Evolutionary conservation across 2,797 vertebrate genomes (phyloP), one percentile per base, ranked within the genome.

Genomic region (Phaenicophaeus curvirostris): DNA sequence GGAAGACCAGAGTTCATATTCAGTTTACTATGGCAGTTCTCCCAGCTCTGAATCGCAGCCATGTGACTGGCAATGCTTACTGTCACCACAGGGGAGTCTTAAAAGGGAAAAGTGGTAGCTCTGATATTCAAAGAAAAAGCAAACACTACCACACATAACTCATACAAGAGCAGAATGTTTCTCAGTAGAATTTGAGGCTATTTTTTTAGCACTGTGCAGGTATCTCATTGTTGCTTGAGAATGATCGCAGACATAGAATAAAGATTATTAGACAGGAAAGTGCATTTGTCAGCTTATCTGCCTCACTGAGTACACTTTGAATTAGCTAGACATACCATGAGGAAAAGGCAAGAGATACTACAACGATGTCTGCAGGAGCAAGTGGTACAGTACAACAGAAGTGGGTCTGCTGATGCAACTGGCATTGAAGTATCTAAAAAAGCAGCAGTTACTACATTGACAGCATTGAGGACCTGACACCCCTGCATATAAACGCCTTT

Each of bases 1-100:
- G 91, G 95, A 96, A 97, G 95, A 97, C 85, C 94, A 96, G 95
- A 96, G 95, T 97, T 97, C 96, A 97, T 93, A 96, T 95, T 96
- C 95, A 96, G 96, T 97, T 97, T 96, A 96, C 95, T 89, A 94
- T 97, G 96, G 96, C 95, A 97, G 80, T 87, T 89, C 95, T 97
- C 96, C 96, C 95, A 96, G 94, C 95, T 82, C 95, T 97, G 96
- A 97, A 97, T 96, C 89, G 81, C 33, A 91, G 93, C 95, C 96
- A 96, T 96, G 95, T 97, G 96, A 97, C 95, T 96, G 89, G 96
- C 96, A 96, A 93, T 48, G 94, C 95, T 96, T 94, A 95, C 94
- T 96, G 93, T 97, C 96, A 97, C 93, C 95, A 95, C 93, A 95
- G 94, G 96, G 95, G 96, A 96, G 93, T 94, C 89, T 95, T 96